Conservation (phyloP, 1,140 invertebrate species). For the Hycleus cichorii region DNA sequence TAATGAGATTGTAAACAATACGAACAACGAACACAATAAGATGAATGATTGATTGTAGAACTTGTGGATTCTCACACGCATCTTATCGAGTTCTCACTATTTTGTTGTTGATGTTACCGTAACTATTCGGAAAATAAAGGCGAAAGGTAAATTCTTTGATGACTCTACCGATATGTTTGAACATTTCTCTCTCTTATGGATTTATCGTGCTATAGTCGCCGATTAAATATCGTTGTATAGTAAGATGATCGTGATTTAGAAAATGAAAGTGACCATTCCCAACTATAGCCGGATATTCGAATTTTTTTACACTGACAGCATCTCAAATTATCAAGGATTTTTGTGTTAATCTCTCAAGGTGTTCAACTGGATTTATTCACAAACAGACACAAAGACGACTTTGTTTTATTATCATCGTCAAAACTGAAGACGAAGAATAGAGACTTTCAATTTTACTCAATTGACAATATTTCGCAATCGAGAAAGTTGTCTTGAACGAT, state of each 20-base stretch:
- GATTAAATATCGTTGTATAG: not conserved
- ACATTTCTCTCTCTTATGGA: not conserved
- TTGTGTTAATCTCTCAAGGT: too few species aligned
- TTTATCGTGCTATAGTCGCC: not conserved
- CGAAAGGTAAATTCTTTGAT: conserved; percentile 13
- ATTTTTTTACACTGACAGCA: not conserved
- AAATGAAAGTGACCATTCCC: not conserved
- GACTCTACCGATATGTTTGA: not conserved
- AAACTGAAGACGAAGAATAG: too few species aligned
- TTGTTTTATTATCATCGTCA: too few species aligned
- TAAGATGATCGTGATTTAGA: not conserved
- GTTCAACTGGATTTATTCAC: too few species aligned
- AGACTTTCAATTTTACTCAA: too few species aligned
- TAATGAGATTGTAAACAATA: conserved; percentile 1
- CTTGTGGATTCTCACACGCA: not conserved
- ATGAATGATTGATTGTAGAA: not conserved
- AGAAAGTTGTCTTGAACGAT: too few species aligned
- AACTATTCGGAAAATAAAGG: conserved; percentile 11
- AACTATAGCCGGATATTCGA: not conserved
- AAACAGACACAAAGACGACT: too few species aligned
- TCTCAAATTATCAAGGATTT: not conserved
- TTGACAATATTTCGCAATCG: too few species aligned
- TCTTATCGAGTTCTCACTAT: conserved; percentile 12
- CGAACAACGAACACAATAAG: conserved; percentile 4
- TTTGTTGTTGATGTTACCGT: not conserved